Evolutionary conservation across 2,797 vertebrate species (phyloP).

Genomic region (Falco novaeseelandiae): DNA sequence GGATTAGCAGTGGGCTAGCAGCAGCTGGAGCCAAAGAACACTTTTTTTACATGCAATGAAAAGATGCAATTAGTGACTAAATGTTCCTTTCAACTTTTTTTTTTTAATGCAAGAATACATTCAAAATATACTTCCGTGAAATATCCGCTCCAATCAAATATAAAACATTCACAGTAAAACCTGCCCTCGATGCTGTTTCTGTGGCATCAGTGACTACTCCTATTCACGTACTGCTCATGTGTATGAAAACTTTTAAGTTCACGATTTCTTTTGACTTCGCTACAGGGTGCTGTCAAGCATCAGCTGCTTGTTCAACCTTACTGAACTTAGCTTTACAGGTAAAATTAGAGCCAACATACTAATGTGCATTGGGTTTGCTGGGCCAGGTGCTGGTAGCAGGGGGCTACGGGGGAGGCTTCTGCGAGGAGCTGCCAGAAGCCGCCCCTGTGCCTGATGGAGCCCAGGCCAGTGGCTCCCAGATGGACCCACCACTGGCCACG

Average conservation of each 20-base stretch:
- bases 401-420: not conserved
- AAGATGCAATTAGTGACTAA: not conserved
- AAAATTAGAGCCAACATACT: not conserved
- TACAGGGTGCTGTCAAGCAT: not conserved
- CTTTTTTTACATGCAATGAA: not conserved
- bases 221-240: not conserved
- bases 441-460: fast-evolving
- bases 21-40: not conserved
- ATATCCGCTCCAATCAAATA: not conserved
- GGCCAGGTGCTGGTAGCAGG: not conserved
- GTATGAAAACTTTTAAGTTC: not conserved
- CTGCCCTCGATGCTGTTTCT: not conserved
- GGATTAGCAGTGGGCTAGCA: not conserved
- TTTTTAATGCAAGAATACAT: not conserved
- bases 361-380: not conserved
- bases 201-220: not conserved
- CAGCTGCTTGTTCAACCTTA: not conserved
- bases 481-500: fast-evolving
- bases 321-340: not conserved
- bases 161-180: not conserved
- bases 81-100: not conserved
- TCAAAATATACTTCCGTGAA: not conserved
- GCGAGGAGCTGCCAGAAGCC: not conserved
- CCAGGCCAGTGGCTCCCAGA: not conserved
- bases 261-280: not conserved